phyloP scores from a whole-genome alignment of 2,888 invertebrate species.

The Coenonympha arcania region DNA sequence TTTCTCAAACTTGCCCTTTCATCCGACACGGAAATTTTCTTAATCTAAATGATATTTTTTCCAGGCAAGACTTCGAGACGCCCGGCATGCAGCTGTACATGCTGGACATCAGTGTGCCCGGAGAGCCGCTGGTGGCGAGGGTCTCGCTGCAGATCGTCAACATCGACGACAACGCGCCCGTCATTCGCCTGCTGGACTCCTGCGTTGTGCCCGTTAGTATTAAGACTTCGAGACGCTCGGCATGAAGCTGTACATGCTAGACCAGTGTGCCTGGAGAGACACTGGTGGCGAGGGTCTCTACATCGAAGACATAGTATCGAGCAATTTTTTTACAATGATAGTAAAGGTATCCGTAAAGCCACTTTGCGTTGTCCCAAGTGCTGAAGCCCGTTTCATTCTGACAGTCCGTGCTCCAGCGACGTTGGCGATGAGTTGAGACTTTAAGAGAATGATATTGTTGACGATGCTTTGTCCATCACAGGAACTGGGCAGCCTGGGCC shows the following conservation, averaged over 20 bases:
- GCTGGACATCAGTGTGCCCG: constrained; percentile 37
- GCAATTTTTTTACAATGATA: no score
- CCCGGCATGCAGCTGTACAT: not conserved
- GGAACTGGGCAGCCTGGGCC: constrained; percentile 57
- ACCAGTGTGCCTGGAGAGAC: constrained; percentile 35
- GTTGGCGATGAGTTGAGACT: no score
- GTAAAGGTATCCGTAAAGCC: no score
- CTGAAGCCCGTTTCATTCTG: no score
- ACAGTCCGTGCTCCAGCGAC: no score
- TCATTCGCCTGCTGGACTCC: constrained; percentile 55
- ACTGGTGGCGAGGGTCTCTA: constrained; percentile 50
- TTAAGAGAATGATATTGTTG: no score
- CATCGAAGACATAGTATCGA: constrained; percentile 75
- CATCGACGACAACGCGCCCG: constrained; percentile 72
- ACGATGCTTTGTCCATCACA: constrained; percentile 26
- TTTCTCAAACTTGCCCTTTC: no score
- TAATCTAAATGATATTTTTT: constrained; percentile 11
- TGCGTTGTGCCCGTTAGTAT: constrained; percentile 64
- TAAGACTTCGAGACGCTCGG: constrained; percentile 70
- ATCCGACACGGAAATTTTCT: no score
- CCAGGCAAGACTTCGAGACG: constrained; percentile 71
- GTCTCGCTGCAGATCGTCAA: constrained; percentile 62
- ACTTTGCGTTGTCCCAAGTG: no score
- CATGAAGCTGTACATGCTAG: constrained; percentile 62
- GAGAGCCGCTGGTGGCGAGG: constrained; percentile 35